Evolutionary conservation across 2,113 vertebrate genomes (phyloP).

Genomic region (Oxygymnocypris stewartii): DNA sequence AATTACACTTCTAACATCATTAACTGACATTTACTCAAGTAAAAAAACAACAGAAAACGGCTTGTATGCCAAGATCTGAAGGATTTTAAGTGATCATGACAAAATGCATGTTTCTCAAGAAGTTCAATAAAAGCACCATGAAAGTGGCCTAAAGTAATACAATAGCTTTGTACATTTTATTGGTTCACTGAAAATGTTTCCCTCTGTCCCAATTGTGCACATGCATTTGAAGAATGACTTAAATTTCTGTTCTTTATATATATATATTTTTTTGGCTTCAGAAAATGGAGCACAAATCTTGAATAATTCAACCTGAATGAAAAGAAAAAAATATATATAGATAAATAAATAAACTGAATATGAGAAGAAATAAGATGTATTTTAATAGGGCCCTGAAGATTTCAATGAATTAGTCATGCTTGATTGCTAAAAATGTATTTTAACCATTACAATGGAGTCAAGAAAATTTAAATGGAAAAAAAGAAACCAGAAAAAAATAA

Average conservation of each 20-base stretch:
- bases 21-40: not conserved
- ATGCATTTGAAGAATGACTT: not conserved
- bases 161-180: not conserved
- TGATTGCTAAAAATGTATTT: too few species aligned
- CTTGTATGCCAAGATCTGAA: not conserved
- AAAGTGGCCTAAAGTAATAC: not conserved
- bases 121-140: not conserved
- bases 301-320: too few species aligned
- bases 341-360: too few species aligned
- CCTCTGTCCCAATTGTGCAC: not conserved
- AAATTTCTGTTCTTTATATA: not conserved
- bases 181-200: not conserved
- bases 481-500: too few species aligned
- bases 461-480: too few species aligned
- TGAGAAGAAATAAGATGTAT: too few species aligned
- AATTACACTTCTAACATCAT: not conserved
- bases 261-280: not conserved
- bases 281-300: not conserved
- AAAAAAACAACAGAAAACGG: not conserved
- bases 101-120: not conserved
- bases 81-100: not conserved
- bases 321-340: too few species aligned
- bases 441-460: too few species aligned
- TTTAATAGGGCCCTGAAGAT: too few species aligned
- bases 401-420: too few species aligned